phyloP scores from a whole-genome alignment of 2,888 invertebrate genomes.

The Callinectes sapidus region DNA sequence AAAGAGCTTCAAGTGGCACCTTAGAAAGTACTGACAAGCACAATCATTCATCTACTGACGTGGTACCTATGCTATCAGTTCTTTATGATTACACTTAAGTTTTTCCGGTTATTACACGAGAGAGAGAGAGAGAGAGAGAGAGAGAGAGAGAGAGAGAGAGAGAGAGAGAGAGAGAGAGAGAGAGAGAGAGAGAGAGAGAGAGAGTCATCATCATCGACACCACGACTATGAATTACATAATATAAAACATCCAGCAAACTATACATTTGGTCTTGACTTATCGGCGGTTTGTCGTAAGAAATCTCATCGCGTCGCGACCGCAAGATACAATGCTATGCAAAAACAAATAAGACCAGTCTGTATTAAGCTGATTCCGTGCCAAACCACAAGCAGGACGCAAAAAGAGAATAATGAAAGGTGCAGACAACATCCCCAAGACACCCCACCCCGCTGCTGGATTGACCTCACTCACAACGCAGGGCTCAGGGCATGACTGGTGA shows the following conservation, averaged over 20 bases:
- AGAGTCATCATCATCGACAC: neutral
- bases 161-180: neutral
- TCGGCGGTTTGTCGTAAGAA: neutral
- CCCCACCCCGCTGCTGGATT: neutral
- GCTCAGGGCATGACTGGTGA: neutral
- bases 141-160: no score
- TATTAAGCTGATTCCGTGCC: neutral
- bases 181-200: neutral
- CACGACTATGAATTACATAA: neutral
- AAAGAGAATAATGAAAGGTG: neutral
- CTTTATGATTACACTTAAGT: neutral
- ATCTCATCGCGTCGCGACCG: neutral
- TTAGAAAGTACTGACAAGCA: neutral
- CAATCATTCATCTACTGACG: neutral
- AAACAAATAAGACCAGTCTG: neutral
- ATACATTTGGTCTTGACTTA: neutral
- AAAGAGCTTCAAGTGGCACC: neutral
- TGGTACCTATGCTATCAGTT: neutral
- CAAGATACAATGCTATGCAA: neutral
- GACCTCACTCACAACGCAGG: neutral
- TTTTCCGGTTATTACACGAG: neutral
- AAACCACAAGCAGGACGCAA: neutral
- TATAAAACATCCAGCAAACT: neutral
- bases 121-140: neutral
- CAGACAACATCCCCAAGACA: neutral